Evolutionary conservation across 2,797 vertebrate genomes (phyloP).

Genomic region (Eidolon dupreanum): DNA sequence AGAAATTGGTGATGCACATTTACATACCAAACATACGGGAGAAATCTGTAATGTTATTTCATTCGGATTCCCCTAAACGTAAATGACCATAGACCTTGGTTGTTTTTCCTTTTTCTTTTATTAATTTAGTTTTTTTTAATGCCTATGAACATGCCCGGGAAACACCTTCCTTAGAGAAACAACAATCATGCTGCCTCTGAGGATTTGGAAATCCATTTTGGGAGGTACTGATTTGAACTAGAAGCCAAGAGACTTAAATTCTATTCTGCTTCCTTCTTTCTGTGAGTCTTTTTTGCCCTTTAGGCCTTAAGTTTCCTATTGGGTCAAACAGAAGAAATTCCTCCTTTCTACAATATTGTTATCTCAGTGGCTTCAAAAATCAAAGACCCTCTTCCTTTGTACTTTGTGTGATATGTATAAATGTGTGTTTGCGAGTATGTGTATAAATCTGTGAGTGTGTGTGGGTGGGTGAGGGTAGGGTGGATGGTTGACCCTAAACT

Average conservation of each 20-base stretch:
- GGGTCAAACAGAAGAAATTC: background rate
- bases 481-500: background rate
- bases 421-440: background rate
- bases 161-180: background rate
- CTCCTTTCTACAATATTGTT: background rate
- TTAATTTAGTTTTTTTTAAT: background rate
- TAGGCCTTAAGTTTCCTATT: background rate
- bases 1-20: background rate
- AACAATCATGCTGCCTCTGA: background rate
- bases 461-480: fast-evolving
- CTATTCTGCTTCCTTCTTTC: background rate
- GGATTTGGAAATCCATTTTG: background rate
- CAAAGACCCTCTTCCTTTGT: background rate
- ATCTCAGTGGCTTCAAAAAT: background rate
- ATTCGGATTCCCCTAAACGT: background rate
- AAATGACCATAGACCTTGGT: background rate
- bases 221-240: background rate
- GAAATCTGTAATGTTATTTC: background rate
- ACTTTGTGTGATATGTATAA: background rate
- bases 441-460: no score
- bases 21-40: background rate
- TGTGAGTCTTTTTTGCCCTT: background rate
- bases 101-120: background rate
- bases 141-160: background rate
- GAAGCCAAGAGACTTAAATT: background rate